Percentiles rank a stretch among this genome's conserved stretches.
phyloP scores from a whole-genome alignment of 2,888 invertebrate species.

The Camponotus fellah region DNA sequence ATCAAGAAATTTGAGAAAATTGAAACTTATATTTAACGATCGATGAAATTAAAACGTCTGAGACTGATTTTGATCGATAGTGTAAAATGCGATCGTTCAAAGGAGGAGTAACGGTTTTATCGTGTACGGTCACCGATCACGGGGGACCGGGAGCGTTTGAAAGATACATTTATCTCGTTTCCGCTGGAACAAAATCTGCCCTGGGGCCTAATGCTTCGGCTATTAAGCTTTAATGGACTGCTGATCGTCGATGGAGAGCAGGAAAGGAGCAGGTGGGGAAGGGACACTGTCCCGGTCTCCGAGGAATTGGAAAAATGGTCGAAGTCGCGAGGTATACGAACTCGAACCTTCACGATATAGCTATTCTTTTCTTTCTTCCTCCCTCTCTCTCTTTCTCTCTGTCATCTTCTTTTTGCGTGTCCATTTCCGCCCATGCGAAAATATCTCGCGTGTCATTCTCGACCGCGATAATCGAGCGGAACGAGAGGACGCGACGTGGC shows the following conservation, averaged over 20 bases:
- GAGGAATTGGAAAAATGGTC: constrained; percentile 73
- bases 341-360: constrained; percentile 28
- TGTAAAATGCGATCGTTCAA: constrained; percentile 9
- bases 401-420: not conserved
- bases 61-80: not conserved
- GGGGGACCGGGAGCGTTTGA: constrained; percentile 73
- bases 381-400: not conserved
- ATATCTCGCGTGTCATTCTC: constrained; percentile 30
- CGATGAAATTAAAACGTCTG: constrained; percentile 2
- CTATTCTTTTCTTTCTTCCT: constrained; percentile 22
- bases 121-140: constrained; percentile 50
- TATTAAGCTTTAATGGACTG: constrained; percentile 82
- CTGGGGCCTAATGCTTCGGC: constrained; percentile 82
- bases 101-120: constrained; percentile 55
- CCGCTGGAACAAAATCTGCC: constrained; percentile 80
- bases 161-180: constrained; percentile 81
- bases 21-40: not conserved
- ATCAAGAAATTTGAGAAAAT: not conserved
- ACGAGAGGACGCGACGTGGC: not conserved
- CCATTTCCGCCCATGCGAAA: constrained; percentile 25
- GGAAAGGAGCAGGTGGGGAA: constrained; percentile 45
- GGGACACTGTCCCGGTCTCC: constrained; percentile 62
- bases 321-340: constrained; percentile 51
- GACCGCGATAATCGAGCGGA: constrained; percentile 28
- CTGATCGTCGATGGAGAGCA: constrained; percentile 68